A percentile compares a stretch with the other conserved stretches of the same genome.
phyloP scores from a whole-genome alignment of 1,140 invertebrate genomes.

The Littorina saxatilis region DNA sequence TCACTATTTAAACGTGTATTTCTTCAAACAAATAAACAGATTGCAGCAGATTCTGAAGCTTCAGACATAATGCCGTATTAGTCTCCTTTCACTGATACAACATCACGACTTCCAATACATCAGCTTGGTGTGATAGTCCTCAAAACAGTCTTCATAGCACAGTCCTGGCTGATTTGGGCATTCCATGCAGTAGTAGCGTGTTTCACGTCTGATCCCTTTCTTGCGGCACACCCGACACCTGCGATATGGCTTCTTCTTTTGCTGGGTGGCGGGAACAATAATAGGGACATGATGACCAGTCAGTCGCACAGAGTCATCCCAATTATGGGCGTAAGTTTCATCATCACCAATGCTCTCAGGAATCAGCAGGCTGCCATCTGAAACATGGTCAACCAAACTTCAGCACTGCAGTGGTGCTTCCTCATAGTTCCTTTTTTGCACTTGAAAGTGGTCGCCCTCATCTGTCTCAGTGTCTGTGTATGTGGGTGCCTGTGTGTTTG shows the following conservation, averaged over 20 bases:
- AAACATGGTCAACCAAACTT: slow-evolving; percentile 4
- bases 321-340: neutral
- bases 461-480: too few relatives aligned
- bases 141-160: neutral
- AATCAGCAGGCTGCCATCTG: slow-evolving; percentile 4
- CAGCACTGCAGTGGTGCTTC: neutral
- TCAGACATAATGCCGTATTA: too few relatives aligned
- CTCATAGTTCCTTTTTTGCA: too few relatives aligned
- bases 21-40: too few relatives aligned
- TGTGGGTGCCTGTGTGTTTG: too few relatives aligned
- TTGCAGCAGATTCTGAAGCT: too few relatives aligned
- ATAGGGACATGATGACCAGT: neutral
- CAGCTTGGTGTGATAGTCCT: neutral
- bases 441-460: too few relatives aligned
- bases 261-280: neutral
- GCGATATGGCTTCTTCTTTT: neutral
- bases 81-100: too few relatives aligned
- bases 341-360: neutral
- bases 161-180: neutral
- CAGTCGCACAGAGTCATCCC: neutral
- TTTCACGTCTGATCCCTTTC: slow-evolving; percentile 7
- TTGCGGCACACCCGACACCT: slow-evolving; percentile 7
- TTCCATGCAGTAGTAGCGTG: neutral
- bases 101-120: neutral
- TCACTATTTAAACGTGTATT: too few relatives aligned